Evolutionary conservation across 2,113 vertebrate genomes (phyloP).

Genomic region (Poicephalus meyeri): DNA sequence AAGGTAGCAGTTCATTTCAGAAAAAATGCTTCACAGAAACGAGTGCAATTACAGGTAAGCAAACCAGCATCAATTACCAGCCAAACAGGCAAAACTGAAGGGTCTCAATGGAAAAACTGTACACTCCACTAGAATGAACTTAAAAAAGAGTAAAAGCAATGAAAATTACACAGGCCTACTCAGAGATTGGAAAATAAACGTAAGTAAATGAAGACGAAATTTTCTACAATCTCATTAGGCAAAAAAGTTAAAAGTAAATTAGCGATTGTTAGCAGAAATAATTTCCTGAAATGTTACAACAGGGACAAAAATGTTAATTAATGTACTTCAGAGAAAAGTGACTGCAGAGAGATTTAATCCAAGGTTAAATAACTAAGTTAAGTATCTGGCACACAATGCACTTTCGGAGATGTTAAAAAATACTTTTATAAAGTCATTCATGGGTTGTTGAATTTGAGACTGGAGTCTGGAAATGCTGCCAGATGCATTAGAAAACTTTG

Average conservation of each 20-base stretch:
- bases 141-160: not conserved
- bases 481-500: not conserved
- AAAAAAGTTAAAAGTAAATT: not conserved
- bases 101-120: not conserved
- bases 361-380: not conserved
- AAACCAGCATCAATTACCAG: not conserved
- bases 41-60: not conserved
- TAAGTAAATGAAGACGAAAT: not conserved
- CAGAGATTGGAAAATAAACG: not conserved
- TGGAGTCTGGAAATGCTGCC: not conserved
- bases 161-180: fast-evolving
- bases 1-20: not conserved
- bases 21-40: not conserved
- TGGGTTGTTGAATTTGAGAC: not conserved
- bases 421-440: not conserved
- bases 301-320: not conserved
- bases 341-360: not conserved
- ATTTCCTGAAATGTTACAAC: not conserved
- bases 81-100: not conserved
- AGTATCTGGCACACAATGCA: not conserved
- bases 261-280: not conserved
- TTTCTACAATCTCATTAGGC: not conserved
- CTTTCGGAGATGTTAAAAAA: not conserved
- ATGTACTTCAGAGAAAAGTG: not conserved
- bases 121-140: not conserved